Evolutionary conservation across 1,140 invertebrate species (phyloP).

Genomic region (Sycophila sp.): DNA sequence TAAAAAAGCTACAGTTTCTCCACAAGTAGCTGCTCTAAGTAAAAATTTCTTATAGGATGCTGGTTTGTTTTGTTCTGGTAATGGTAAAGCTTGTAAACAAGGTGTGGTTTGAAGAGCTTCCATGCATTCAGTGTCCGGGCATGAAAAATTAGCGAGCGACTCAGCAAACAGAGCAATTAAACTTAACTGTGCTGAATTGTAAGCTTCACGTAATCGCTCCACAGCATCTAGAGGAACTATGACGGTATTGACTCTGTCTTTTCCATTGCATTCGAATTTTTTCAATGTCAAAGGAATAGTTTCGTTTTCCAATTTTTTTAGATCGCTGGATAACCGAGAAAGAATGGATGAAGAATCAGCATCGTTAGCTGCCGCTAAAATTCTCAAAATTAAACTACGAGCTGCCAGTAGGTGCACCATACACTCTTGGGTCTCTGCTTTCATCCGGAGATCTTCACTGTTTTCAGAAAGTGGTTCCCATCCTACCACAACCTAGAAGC

Average conservation of each 20-base stretch:
- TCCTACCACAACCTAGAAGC: conserved; percentile 55
- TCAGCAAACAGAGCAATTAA: conserved; percentile 55
- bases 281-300: conserved; percentile 50
- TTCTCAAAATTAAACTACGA: conserved; percentile 58
- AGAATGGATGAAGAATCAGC: conserved; percentile 50
- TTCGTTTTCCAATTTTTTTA: conserved; percentile 51
- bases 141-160: conserved; percentile 49
- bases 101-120: conserved; percentile 45
- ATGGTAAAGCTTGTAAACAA: conserved; percentile 49
- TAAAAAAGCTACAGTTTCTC: conserved; percentile 61
- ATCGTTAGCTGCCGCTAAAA: conserved; percentile 54
- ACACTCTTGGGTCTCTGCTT: conserved; percentile 56
- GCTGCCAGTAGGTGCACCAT: conserved; percentile 56
- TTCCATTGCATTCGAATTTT: conserved; percentile 51
- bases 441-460: conserved; percentile 52
- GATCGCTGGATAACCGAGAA: conserved; percentile 47
- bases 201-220: conserved; percentile 58
- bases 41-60: conserved; percentile 58
- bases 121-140: conserved; percentile 55
- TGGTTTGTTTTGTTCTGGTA: conserved; percentile 51
- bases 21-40: conserved; percentile 59
- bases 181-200: conserved; percentile 57
- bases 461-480: conserved; percentile 57
- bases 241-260: conserved; percentile 52
- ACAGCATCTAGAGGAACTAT: conserved; percentile 61